Evolutionary conservation across 2,888 invertebrate genomes (phyloP).

Genomic region (Drosophila subsilvestris): DNA sequence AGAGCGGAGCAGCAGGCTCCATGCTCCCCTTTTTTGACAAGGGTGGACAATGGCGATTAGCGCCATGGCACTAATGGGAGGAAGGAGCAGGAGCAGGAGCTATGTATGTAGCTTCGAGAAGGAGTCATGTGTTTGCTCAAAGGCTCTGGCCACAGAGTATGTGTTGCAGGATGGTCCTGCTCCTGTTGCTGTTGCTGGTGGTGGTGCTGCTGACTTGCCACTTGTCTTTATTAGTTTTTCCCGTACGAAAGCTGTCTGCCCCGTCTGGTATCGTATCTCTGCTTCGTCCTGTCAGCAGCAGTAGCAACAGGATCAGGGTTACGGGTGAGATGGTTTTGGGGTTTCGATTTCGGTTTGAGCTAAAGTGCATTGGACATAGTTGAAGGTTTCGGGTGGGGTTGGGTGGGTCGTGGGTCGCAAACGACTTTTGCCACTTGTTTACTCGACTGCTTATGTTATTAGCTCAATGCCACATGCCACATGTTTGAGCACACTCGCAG

Average conservation of each 20-base stretch:
- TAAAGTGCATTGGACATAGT: constrained; percentile 51
- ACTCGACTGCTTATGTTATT: constrained; percentile 74
- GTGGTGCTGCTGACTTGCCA: constrained; percentile 72
- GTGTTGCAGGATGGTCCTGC: not conserved
- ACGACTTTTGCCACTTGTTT: constrained; percentile 56
- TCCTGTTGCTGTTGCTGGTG: constrained; percentile 11
- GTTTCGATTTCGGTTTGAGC: constrained; percentile 3
- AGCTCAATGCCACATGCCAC: constrained; percentile 66
- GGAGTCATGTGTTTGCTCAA: constrained; percentile 75
- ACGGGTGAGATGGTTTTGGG: not conserved
- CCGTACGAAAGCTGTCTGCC: constrained; percentile 54
- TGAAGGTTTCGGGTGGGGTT: constrained; percentile 4
- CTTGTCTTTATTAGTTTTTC: constrained; percentile 78
- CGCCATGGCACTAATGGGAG: constrained; percentile 72
- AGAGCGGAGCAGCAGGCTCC: constrained; percentile 6
- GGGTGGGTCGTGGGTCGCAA: constrained; percentile 3
- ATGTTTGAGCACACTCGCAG: not conserved
- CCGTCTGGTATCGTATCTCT: constrained; percentile 14
- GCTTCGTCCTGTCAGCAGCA: constrained; percentile 39
- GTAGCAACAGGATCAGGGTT: constrained; percentile 42
- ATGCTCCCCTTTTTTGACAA: constrained; percentile 61
- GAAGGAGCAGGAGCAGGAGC: constrained; percentile 6
- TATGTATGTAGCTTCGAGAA: not conserved
- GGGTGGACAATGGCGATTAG: constrained; percentile 80
- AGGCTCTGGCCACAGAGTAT: constrained; percentile 53